Percentiles rank a stretch among this genome's conserved stretches.
phyloP scores from a whole-genome alignment of 2,888 invertebrate genomes.

The Eulithis prunata region DNA sequence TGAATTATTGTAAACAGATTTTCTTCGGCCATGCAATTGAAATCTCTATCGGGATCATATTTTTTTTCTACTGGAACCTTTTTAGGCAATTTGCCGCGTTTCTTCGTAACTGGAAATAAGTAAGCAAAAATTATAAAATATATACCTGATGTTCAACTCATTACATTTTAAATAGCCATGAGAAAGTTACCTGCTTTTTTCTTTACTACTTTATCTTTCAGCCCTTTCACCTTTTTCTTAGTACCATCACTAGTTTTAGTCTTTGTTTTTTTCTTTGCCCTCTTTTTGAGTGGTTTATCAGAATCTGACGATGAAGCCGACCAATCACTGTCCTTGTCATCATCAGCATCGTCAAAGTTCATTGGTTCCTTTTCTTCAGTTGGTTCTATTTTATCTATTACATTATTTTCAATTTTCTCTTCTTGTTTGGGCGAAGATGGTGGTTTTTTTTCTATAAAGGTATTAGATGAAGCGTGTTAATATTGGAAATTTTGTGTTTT shows the following conservation, averaged over 20 bases:
- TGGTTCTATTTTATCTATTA: not conserved
- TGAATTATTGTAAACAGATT: constrained; percentile 74
- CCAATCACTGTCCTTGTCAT: constrained; percentile 55
- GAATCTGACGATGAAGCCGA: constrained; percentile 68
- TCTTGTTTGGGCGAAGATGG: constrained; percentile 39
- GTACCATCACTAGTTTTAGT: constrained; percentile 20
- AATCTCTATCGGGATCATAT: constrained; percentile 68
- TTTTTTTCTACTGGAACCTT: constrained; percentile 67
- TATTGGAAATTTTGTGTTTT: no score
- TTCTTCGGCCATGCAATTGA: constrained; percentile 78
- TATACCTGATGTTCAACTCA: no score
- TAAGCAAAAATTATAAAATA: not conserved
- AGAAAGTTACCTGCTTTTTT: constrained; percentile 50
- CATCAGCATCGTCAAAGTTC: constrained; percentile 35
- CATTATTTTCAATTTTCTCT: not conserved
- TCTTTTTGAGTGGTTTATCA: constrained; percentile 67
- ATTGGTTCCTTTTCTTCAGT: constrained; percentile 10
- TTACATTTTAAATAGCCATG: not conserved
- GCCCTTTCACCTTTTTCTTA: constrained; percentile 52
- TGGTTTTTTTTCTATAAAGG: constrained; percentile 56
- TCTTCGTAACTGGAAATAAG: constrained; percentile 47
- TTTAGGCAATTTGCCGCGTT: constrained; percentile 47
- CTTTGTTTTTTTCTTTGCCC: constrained; percentile 39
- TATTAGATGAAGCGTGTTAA: not conserved
- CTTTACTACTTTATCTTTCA: constrained; percentile 51